Evolutionary conservation across 2,113 vertebrate genomes (phyloP).

Genomic region (Anolis carolinensis): DNA sequence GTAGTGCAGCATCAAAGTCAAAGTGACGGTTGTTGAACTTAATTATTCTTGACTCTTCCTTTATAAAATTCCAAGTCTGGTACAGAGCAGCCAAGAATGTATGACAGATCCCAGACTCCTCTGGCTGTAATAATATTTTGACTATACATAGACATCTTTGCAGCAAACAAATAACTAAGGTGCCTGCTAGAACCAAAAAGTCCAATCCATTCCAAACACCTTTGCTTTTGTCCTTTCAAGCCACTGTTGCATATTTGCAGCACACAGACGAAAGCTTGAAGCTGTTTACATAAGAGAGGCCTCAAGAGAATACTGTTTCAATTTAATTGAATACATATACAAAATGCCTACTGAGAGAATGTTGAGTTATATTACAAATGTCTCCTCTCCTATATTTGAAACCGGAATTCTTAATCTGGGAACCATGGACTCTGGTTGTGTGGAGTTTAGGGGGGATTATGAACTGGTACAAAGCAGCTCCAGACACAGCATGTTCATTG

Average conservation of each 20-base stretch:
- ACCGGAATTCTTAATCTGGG: no score
- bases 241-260: neutral
- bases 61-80: neutral
- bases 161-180: slow-evolving; percentile 49
- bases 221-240: slow-evolving; percentile 15
- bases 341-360: neutral
- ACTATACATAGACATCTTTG: slow-evolving; percentile 52
- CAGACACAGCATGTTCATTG: no score
- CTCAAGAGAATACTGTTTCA: neutral
- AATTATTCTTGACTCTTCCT: slow-evolving; percentile 5
- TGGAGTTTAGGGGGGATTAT: no score
- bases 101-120: slow-evolving; percentile 50
- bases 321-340: neutral
- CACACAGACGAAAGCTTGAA: slow-evolving; percentile 15
- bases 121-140: slow-evolving; percentile 39
- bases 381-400: neutral
- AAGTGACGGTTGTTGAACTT: slow-evolving; percentile 11
- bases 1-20: neutral
- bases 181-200: slow-evolving; percentile 29
- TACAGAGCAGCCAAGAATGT: slow-evolving; percentile 29
- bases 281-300: slow-evolving; percentile 11
- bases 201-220: slow-evolving; percentile 23
- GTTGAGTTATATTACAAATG: neutral
- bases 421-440: no score
- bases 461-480: no score